These are phyloP conservation scores for Amazona ochrocephala DNA, from an alignment of 2,797 vertebrate genomes.

Conservation along the genomic window DNA sequence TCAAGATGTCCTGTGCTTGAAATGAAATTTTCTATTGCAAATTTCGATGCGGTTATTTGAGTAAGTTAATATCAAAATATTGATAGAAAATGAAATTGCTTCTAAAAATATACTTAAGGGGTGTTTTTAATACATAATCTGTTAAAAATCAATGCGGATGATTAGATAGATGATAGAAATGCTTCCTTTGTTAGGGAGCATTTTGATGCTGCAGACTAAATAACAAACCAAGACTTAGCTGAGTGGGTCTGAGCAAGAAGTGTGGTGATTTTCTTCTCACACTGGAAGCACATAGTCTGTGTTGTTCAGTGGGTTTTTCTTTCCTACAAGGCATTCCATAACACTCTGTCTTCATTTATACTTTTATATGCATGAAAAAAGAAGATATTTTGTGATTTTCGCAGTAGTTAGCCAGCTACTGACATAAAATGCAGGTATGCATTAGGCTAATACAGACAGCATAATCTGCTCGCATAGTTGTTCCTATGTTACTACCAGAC, in stretches of 20 bases:
- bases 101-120: background rate
- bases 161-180: background rate
- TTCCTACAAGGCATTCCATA: background rate
- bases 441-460: background rate
- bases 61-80: background rate
- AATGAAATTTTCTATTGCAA: background rate
- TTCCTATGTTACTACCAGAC: background rate
- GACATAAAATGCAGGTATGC: background rate
- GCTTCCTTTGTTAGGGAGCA: background rate
- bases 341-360: background rate
- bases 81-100: background rate
- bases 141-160: background rate
- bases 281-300: background rate
- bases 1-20: background rate
- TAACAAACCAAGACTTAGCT: background rate
- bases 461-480: background rate
- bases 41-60: background rate
- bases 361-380: background rate
- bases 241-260: background rate
- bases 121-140: background rate
- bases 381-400: background rate
- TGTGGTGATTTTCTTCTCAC: background rate
- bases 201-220: background rate
- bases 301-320: accelerated
- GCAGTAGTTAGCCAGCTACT: background rate